Base-by-base conservation (phyloP, 1,140 invertebrate species). In the Drosophila ercepeae region DNA sequence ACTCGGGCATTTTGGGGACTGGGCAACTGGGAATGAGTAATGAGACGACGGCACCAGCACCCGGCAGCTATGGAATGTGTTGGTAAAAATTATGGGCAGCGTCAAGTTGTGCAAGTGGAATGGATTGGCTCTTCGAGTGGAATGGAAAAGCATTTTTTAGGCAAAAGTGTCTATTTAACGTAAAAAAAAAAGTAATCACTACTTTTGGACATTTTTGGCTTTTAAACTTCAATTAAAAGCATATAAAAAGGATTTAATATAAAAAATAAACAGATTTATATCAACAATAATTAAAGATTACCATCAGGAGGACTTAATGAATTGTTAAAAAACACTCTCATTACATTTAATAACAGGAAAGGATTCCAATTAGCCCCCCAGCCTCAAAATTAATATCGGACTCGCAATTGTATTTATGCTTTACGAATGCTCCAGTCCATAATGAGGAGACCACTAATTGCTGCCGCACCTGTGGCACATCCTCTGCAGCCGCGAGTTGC, bases 41-140 rank as follows among this genome's bases (percentile, higher is more conserved):
- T 86, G 81, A 65, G 81, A 58, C 72, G 61, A 39, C 34, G 58
- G 57, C 1, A 36, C 54, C 60, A 45, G 78, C 70, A 70, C 51
- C 70, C 74, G 57, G 61, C 55, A 64, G 65, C 72, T 73, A 64
- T 75, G 72, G 81, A 86, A 86, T 86, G 76, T 84, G 76, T 81
- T 77, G 74, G 61, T 50, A 76, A 78, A 86, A 81, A 86, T 84
- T 86, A 79, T 86, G 82, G 55, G 65, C 67, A 67, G 64, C 64
- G 57, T 49, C 49, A 61, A 69, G 55, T 71, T 60, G 44, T 36
- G 75, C 69, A 84, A 84, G 69, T 78, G 70, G 29, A 54, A 39
- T 55, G 44, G 44, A 41, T 61, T 61, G 63, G 60, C 29, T 32
- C 19, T 25, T 25, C 27, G 14, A 18, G 13, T 34, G 21, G 11